These are phyloP conservation scores for Carposina sasakii DNA, from an alignment of 1,140 invertebrate species.

Conservation along the genomic window DNA sequence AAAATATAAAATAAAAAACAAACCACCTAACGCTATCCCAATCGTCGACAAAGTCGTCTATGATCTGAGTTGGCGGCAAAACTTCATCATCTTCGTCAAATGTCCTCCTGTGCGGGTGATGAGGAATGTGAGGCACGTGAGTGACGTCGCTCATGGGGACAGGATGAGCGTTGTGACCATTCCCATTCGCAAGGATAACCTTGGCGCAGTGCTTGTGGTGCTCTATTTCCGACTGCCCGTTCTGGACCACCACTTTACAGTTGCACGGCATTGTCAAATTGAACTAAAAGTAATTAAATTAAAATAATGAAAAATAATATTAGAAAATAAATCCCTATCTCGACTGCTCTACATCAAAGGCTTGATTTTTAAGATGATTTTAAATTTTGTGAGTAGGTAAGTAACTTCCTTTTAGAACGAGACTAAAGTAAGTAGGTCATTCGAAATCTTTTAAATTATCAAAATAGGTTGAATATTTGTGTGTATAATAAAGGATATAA, in stretches of 20 bases:
- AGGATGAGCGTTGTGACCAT: background rate
- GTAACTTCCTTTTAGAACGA: no score
- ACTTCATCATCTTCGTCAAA: slow-evolving; percentile 38
- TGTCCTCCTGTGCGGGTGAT: slow-evolving; percentile 38
- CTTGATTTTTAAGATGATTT: no score
- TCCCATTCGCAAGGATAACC: background rate
- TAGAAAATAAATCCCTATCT: no score
- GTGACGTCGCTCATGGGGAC: no score
- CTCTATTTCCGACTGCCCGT: slow-evolving; percentile 13
- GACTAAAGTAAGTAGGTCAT: no score
- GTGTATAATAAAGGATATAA: no score
- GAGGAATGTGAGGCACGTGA: no score
- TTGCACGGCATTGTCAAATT: slow-evolving; percentile 29
- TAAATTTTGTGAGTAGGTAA: no score
- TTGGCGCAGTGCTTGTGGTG: slow-evolving; percentile 18
- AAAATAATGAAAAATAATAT: background rate
- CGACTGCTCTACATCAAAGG: no score
- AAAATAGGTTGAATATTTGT: no score
- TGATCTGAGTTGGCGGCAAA: slow-evolving; percentile 9
- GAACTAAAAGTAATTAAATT: background rate
- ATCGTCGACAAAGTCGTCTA: slow-evolving; percentile 19
- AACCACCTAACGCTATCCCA: slow-evolving; percentile 38
- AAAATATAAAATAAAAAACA: slow-evolving; percentile 9
- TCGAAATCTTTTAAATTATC: no score
- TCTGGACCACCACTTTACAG: slow-evolving; percentile 20